Evolutionary conservation across 2,113 vertebrate species (phyloP), one percentile per base, ranked within the genome.

Genomic region (Nipponia nippon): DNA sequence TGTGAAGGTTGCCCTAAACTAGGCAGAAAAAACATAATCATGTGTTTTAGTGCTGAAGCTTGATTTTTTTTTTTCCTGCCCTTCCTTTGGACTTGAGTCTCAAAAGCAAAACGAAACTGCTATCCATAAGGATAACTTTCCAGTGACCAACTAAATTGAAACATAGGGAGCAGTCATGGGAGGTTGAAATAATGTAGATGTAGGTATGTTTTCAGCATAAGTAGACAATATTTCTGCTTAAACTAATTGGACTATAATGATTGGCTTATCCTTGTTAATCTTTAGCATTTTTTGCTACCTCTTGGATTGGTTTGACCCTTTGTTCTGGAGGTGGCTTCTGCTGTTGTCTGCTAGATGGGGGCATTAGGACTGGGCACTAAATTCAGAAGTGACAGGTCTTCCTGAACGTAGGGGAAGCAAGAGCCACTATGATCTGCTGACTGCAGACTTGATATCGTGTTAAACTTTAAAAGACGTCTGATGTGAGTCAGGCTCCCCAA

Each of bases 331-430:
- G 36, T 79, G 27, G 16, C n/a, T 90, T 69, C 18, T 81, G 13
- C 23, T 58, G 7, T 52, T 76, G 11, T 63, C 30, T 69, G 27
- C 40, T 73, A n/a, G 56, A n/a, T 69, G 46, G 34, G 44, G n/a
- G 6, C n/a, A 50, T 44, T 76, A 71, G 53, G 42, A 67, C 10
- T 67, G 93, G 16, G 16, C 30, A 47, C 14, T 83, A 30, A 40
- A 67, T 82, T 55, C 13, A 30, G 46, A 89, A 81, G 38, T 42
- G 16, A 16, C 8, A 47, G 4, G 16, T 26, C 25, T 76, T 76
- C 13, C 5, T 49, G 14, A 73, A 13, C 0, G 0, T 3, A 27
- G 20, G 16, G 27, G 38, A 90, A 90, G 12, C 36, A 56, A 52
- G 22, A 80, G 38, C 20, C 25, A 1, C 53, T 56, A 1, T 40